Percentiles rank a stretch among this genome's conserved stretches.
Evolutionary conservation across 1,140 invertebrate species (phyloP).

Genomic region (Propsilocerus akamusi): DNA sequence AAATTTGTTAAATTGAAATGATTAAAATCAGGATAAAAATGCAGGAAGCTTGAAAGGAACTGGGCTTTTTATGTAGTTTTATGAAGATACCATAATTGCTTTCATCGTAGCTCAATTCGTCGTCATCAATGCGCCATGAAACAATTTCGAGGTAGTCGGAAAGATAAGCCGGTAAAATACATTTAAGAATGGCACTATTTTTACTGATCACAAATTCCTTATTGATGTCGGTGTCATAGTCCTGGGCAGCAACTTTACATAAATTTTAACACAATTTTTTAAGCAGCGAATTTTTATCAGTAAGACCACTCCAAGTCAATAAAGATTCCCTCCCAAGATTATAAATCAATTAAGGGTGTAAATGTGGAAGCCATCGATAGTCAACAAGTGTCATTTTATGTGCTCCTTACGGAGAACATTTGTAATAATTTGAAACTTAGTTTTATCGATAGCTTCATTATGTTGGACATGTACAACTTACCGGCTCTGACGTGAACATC

Average conservation of each 20-base stretch:
- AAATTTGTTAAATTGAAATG: not conserved
- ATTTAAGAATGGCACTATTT: conserved; percentile 80
- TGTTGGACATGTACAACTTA: conserved; percentile 30
- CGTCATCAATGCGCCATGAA: conserved; percentile 69
- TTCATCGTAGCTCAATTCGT: conserved; percentile 43
- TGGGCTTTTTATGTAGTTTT: not conserved
- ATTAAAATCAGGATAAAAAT: not conserved
- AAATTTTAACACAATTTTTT: too few species aligned
- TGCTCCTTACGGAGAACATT: too few species aligned
- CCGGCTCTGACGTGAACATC: conserved; percentile 89
- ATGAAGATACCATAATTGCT: conserved; percentile 37
- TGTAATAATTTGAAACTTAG: too few species aligned
- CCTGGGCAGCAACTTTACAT: conserved; percentile 62
- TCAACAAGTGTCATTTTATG: too few species aligned
- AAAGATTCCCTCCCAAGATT: too few species aligned
- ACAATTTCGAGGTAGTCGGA: conserved; percentile 78
- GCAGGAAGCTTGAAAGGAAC: not conserved
- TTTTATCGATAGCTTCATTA: too few species aligned
- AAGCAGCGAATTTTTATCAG: too few species aligned
- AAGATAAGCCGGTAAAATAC: conserved; percentile 80
- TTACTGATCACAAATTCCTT: conserved; percentile 83
- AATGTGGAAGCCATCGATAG: too few species aligned
- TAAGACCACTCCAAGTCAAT: too few species aligned
- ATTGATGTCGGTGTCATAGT: conserved; percentile 72
- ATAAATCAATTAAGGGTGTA: too few species aligned